These are phyloP conservation scores for Caenorhabditis plicata DNA, from an alignment of 2,888 invertebrate genomes.

Conservation along the genomic window DNA sequence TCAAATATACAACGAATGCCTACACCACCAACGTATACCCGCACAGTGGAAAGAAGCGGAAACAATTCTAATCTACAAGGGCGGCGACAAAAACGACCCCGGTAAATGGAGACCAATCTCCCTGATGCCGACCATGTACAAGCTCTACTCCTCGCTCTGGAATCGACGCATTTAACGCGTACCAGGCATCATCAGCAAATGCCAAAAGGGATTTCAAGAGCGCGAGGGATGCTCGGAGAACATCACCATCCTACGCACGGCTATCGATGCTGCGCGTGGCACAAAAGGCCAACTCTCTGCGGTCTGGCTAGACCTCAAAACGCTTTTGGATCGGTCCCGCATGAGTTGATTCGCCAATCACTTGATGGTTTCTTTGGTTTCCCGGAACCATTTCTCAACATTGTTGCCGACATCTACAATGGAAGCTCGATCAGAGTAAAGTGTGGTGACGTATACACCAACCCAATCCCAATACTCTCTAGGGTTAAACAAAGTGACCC, in stretches of 20 bases:
- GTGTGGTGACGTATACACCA: slow-evolving; percentile 5
- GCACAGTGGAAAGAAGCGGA: slow-evolving; percentile 4
- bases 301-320: slow-evolving; percentile 17
- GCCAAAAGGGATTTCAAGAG: slow-evolving; percentile 3
- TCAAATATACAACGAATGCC: neutral
- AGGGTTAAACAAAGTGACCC: slow-evolving; percentile 66
- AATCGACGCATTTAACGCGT: neutral
- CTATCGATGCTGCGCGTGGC: slow-evolving; percentile 7
- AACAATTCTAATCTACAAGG: slow-evolving; percentile 4
- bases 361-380: slow-evolving; percentile 1
- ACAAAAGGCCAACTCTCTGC: neutral
- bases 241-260: slow-evolving; percentile 10
- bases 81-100: neutral
- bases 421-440: slow-evolving; percentile 5
- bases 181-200: slow-evolving; percentile 1
- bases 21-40: neutral
- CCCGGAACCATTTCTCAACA: neutral
- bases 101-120: slow-evolving; percentile 2
- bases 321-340: slow-evolving; percentile 19
- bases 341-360: slow-evolving; percentile 1
- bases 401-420: slow-evolving; percentile 9
- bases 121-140: slow-evolving; percentile 5
- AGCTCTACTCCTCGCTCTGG: slow-evolving; percentile 2
- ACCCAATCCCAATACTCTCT: slow-evolving; percentile 30
- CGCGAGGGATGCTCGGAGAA: slow-evolving; percentile 6